Percentiles rank a stretch among this genome's conserved stretches.
Evolutionary conservation across 37 sponge, comb jelly and placozoan genomes (phyloP).

Genomic region (Trichoplax adhaerens): DNA sequence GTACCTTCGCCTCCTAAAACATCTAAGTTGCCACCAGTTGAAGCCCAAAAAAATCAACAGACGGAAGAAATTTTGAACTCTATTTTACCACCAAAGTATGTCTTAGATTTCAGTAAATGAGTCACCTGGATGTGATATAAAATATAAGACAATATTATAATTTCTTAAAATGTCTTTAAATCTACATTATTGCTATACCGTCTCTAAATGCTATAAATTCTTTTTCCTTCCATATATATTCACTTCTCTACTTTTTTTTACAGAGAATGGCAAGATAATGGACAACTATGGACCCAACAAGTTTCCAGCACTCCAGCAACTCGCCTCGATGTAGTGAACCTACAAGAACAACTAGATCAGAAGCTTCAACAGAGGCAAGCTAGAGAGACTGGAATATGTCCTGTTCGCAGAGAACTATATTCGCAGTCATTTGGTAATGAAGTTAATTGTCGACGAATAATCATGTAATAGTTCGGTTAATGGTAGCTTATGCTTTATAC

Average conservation of each 20-base stretch:
- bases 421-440: conserved; percentile 28
- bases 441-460: background rate
- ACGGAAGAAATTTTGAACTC: conserved; percentile 92
- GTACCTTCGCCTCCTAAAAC: conserved; percentile 51
- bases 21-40: conserved; percentile 43
- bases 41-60: conserved; percentile 46
- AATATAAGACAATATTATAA: background rate
- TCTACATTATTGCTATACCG: background rate
- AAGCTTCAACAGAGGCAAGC: conserved; percentile 92
- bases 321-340: conserved; percentile 75
- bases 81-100: conserved; percentile 65
- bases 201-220: no score
- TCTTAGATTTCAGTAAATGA: background rate
- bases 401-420: conserved; percentile 94
- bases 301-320: conserved; percentile 96
- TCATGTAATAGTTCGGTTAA: background rate
- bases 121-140: background rate
- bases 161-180: background rate
- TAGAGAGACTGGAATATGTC: conserved; percentile 96
- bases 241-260: background rate
- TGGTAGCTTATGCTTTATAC: background rate
- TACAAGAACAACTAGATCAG: conserved; percentile 79
- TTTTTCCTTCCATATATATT: no score
- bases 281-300: conserved; percentile 88
- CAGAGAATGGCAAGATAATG: conserved; percentile 86